Conservation (phyloP, 2,113 vertebrate genomes). For the Alethe diademata region DNA sequence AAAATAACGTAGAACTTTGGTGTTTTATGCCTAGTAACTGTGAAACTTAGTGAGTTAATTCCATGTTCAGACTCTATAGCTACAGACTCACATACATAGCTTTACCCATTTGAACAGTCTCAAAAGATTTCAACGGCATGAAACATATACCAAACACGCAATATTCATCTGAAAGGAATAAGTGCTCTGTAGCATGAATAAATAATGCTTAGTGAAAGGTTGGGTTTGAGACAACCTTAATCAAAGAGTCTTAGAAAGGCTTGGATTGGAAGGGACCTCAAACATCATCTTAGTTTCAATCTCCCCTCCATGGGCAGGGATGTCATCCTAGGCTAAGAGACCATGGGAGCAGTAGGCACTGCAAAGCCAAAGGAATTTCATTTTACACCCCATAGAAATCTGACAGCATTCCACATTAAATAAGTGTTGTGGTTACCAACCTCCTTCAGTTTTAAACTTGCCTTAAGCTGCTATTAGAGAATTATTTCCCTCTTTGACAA, state of each 20-base stretch:
- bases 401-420: not conserved
- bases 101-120: not conserved
- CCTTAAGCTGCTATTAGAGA: not conserved
- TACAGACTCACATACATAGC: not conserved
- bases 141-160: not conserved
- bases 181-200: not conserved
- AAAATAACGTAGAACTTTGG: not conserved
- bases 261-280: not conserved
- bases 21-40: not conserved
- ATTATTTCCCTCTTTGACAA: slow-evolving; percentile 13
- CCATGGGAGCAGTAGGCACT: accelerated
- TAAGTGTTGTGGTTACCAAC: not conserved
- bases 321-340: not conserved
- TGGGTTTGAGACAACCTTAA: not conserved
- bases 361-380: accelerated
- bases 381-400: not conserved
- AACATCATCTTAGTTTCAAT: not conserved
- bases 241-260: not conserved
- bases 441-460: not conserved
- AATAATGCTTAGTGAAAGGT: not conserved
- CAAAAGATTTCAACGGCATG: not conserved
- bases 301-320: not conserved
- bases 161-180: not conserved
- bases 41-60: not conserved
- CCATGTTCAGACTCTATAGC: not conserved